phyloP scores from a whole-genome alignment of 2,797 vertebrate species.

The Parauchenoglanis punctatus region DNA sequence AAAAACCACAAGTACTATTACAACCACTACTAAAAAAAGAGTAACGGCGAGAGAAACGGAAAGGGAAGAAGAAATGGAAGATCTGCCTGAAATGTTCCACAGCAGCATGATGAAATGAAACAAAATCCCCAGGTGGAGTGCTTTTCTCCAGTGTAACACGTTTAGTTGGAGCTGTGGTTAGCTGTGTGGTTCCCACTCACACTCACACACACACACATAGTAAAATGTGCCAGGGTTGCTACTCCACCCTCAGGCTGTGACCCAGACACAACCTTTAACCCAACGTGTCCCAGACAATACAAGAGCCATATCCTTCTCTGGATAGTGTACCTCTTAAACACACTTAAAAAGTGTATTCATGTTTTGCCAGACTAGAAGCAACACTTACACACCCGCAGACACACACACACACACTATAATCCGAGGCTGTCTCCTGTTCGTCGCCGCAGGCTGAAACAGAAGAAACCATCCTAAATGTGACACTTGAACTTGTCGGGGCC shows the following conservation, averaged over 20 bases:
- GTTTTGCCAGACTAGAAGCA: conserved; percentile 25
- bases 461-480: conserved; percentile 70
- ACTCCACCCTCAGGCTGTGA: conserved; percentile 67
- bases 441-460: conserved; percentile 60
- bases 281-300: conserved; percentile 60
- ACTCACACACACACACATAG: conserved; percentile 24
- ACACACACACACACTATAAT: conserved; percentile 56
- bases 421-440: conserved; percentile 61
- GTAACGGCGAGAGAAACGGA: neutral
- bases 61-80: neutral
- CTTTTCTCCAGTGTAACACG: conserved; percentile 7
- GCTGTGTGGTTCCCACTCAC: conserved; percentile 11
- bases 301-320: conserved; percentile 46
- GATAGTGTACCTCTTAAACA: conserved; percentile 13
- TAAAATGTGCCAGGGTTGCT: conserved; percentile 47
- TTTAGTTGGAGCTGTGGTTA: conserved; percentile 28
- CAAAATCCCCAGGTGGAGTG: conserved; percentile 14
- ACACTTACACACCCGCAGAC: conserved; percentile 18
- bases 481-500: conserved; percentile 74
- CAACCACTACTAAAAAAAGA: neutral
- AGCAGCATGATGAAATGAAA: conserved; percentile 1
- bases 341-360: conserved; percentile 29
- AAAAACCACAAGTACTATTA: neutral
- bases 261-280: conserved; percentile 71
- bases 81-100: conserved; percentile 2